Base-by-base conservation (phyloP, 2,888 invertebrate genomes). In the Ennomos fuscantarius region DNA sequence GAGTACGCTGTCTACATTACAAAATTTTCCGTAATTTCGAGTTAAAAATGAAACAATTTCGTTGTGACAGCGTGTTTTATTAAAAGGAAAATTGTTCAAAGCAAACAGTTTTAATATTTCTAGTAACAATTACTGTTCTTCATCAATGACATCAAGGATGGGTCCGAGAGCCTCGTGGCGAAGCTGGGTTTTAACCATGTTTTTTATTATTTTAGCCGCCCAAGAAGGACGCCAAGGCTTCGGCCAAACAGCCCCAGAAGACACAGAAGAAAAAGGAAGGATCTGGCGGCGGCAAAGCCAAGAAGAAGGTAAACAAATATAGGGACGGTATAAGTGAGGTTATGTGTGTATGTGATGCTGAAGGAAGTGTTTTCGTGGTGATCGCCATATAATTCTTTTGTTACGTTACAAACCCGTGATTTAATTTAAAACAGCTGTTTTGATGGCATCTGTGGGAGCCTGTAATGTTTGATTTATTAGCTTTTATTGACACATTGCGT, bases 221-320 rank as follows among this genome's bases (percentile, higher is more conserved):
- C 74, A 98, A 98, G 88, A 98, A 98, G 94, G 97, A 98, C 92
- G 93, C 97, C 12, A 98, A 98, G 92, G 94, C 96, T 78, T 96
- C 96, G 88, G 96, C 97, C 62, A 98, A 98, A 89, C 97, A 97
- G 93, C 97, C 98, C 65, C 97, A 97, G 81, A 98, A 97, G 86
- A 97, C 97, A 68, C 97, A 97, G 77, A 98, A 98, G 93, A 98
- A 98, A 94, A 98, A 98, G 93, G 98, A 98, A 87, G 98, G 98
- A 84, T 97, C 97, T 80, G 96, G 97, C 70, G 98, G 98, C 75
- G 98, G 98, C 72, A 98, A 98, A 93, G 98, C 98, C 80, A 98
- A 98, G 86, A 98, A 98, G 97, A 98, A 98, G 97, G 96, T 95
- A 89, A 82, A 81, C 70, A 75, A 70, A 13, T 67, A 57, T 50